Conservation (phyloP, 2,113 vertebrate genomes). For the Physeter macrocephalus region DNA sequence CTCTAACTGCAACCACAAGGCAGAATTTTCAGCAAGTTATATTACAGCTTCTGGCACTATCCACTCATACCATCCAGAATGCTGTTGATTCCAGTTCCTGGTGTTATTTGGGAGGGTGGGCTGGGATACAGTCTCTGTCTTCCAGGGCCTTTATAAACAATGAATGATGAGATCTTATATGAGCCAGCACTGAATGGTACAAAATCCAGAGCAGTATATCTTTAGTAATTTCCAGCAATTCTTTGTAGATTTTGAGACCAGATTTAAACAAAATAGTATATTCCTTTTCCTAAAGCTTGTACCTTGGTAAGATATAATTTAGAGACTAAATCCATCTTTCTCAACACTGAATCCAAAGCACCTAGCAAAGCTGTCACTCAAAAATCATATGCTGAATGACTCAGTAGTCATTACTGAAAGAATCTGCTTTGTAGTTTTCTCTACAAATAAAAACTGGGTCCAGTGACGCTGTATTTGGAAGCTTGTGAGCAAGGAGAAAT, state of each 20-base stretch:
- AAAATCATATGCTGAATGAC: not conserved
- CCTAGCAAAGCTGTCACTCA: not conserved
- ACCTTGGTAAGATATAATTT: not conserved
- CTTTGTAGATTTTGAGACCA: slow-evolving; percentile 23
- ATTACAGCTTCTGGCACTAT: not conserved
- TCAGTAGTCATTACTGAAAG: not conserved
- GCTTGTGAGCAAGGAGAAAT: not conserved
- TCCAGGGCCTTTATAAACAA: not conserved
- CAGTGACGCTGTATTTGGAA: not conserved
- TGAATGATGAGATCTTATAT: not conserved
- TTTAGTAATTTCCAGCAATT: slow-evolving; percentile 1
- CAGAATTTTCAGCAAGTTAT: not conserved
- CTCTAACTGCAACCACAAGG: not conserved
- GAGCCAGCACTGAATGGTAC: not conserved
- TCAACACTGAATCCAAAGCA: not conserved
- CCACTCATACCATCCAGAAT: slow-evolving; percentile 5
- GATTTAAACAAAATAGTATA: not conserved
- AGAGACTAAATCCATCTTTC: not conserved
- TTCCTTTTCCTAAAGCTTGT: not conserved
- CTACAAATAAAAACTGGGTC: not conserved
- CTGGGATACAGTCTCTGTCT: not conserved
- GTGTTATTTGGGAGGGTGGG: not conserved
- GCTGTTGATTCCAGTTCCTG: not conserved
- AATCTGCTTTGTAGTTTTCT: slow-evolving; percentile 5
- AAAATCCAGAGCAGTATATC: not conserved